Percentiles rank a stretch among this genome's conserved stretches.
phyloP scores from a whole-genome alignment of 2,888 invertebrate genomes.

The Mesoligia furuncula region DNA sequence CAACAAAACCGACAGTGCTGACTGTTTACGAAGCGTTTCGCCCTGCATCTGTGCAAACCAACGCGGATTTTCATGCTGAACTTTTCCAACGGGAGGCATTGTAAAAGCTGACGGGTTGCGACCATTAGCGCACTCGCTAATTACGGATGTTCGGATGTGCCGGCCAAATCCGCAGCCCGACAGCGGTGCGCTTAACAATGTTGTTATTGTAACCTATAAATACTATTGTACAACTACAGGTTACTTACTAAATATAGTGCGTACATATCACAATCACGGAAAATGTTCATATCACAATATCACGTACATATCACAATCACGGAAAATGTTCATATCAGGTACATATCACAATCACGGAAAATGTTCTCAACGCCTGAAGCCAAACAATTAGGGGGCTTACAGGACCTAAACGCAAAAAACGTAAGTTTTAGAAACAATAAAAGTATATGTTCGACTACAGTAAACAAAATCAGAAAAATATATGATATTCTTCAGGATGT shows the following conservation, averaged over 20 bases:
- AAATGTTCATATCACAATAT: no score
- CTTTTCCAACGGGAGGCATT: conserved; percentile 68
- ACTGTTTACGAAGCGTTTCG: conserved; percentile 70
- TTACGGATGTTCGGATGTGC: conserved; percentile 78
- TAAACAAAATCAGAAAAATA: no score
- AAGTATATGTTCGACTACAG: no score
- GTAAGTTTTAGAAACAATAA: no score
- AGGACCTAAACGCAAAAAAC: no score
- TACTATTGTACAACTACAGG: neutral
- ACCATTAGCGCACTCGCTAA: conserved; percentile 81
- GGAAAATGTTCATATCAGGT: no score
- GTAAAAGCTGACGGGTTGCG: conserved; percentile 75
- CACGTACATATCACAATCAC: neutral
- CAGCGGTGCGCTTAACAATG: conserved; percentile 53
- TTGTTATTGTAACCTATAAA: conserved; percentile 31
- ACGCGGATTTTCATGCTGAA: conserved; percentile 67
- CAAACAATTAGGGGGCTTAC: neutral
- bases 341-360: neutral
- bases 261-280: neutral
- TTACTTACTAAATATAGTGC: neutral
- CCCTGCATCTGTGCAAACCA: conserved; percentile 63
- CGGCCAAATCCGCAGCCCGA: conserved; percentile 72
- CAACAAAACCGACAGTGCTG: conserved; percentile 64
- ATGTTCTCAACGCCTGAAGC: neutral
- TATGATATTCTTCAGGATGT: no score